Evolutionary conservation across 2,888 invertebrate genomes (phyloP).

Genomic region (Leptarthrus brevirostris): DNA sequence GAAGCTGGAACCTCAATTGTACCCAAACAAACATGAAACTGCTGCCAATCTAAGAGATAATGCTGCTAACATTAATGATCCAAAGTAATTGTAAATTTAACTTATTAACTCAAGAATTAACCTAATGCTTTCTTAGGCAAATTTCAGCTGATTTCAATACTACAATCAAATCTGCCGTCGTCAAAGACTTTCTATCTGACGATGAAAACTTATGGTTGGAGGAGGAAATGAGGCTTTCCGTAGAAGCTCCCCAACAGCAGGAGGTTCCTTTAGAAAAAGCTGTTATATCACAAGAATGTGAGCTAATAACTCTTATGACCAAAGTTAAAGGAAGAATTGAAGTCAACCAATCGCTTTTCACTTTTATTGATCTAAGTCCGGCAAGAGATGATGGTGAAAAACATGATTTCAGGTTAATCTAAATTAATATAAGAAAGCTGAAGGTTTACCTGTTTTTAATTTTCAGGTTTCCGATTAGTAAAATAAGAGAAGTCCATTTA

Average conservation of each 20-base stretch:
- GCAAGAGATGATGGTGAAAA: slow-evolving; percentile 69
- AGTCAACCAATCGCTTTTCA: slow-evolving; percentile 71
- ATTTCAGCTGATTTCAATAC: slow-evolving; percentile 65
- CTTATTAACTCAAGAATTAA: neutral
- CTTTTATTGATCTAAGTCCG: slow-evolving; percentile 71
- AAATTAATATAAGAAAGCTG: too few species aligned
- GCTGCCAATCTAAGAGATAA: slow-evolving; percentile 74
- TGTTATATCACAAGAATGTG: slow-evolving; percentile 72
- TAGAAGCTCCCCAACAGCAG: slow-evolving; percentile 66
- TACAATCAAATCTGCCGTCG: slow-evolving; percentile 67
- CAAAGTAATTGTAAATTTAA: slow-evolving; percentile 59
- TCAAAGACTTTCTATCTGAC: slow-evolving; percentile 66
- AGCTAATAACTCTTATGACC: slow-evolving; percentile 72
- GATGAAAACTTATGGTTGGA: slow-evolving; percentile 67
- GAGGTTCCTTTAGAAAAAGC: slow-evolving; percentile 70
- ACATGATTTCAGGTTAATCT: slow-evolving; percentile 69
- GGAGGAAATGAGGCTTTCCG: slow-evolving; percentile 67
- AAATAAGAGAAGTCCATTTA: slow-evolving; percentile 74
- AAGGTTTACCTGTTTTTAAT: slow-evolving; percentile 7
- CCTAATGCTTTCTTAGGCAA: slow-evolving; percentile 57
- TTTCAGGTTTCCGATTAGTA: slow-evolving; percentile 68
- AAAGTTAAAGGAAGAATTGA: slow-evolving; percentile 73
- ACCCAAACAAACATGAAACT: slow-evolving; percentile 71
- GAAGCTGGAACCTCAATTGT: slow-evolving; percentile 71
- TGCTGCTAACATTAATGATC: slow-evolving; percentile 63